Evolutionary conservation across 1,140 invertebrate genomes (phyloP), one percentile per base, ranked within the genome.

Genomic region (Acyrthosiphon pisum): DNA sequence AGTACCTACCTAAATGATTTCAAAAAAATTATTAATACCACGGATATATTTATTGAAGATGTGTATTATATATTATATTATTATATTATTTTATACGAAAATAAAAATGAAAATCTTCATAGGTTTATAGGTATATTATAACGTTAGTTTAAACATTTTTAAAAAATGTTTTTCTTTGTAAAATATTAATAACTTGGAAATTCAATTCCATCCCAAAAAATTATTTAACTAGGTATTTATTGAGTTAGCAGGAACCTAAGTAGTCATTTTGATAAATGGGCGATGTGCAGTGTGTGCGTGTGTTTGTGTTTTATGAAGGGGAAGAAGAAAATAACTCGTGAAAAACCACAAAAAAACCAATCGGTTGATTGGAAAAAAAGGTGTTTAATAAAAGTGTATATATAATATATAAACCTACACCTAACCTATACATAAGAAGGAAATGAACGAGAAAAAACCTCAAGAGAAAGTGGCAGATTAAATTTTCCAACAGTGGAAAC

Each of bases 401-500:
- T 86, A 84, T 26, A 41, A 84, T 26, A 41, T 41, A 83, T 84
- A 22, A 26, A 60, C 48, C 48, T 68, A n/a, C 37, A 11, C 37
- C 35, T 84, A 26, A 84, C 81, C 81, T 30, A 48, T 83, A 53
- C 46, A 26, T 26, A 26, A 53, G 23, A 81, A 83, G 91, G 91
- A 92, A 92, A 92, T 84, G 68, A 90, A 84, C 48, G 37, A 90
- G 56, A 44, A 92, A 92, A 92, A 92, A 93, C 46, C 35, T 93
- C 81, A 84, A 93, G 91, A 93, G 91, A 93, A 93, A 93, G 91
- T 84, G 91, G 76, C 48, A 86, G 48, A 86, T 56, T 86, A 56
- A 86, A 93, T 93, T 92, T 84, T 93, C 91, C 48, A 26, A 76
- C 60, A n/a, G 81, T 93, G 91, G 91, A 93, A 93, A 93, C 48